A percentile compares a stretch with the other conserved stretches of the same genome.
Evolutionary conservation across 1,140 invertebrate genomes (phyloP).

Genomic region (Euwallacea similis): DNA sequence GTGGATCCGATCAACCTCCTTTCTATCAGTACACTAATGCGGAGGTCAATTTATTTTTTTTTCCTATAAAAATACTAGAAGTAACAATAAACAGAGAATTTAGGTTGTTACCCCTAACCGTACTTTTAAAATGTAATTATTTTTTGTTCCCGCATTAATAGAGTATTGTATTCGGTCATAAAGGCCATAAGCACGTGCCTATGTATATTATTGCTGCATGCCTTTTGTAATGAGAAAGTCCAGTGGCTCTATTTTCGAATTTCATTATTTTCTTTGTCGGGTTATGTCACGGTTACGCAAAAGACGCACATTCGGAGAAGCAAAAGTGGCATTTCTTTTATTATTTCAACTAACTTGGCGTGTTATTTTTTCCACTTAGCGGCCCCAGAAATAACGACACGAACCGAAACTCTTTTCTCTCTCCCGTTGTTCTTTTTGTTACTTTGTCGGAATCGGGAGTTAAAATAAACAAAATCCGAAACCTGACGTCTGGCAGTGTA

Average conservation of each 20-base stretch:
- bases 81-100: conserved; percentile 10
- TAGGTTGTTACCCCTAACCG: conserved; percentile 18
- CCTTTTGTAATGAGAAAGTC: conserved; percentile 14
- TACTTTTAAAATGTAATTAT: conserved; percentile 15
- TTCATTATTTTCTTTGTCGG: not conserved
- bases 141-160: conserved; percentile 4
- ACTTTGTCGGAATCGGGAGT: conserved; percentile 25
- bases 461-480: conserved; percentile 34
- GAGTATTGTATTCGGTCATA: conserved; percentile 12
- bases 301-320: conserved; percentile 2
- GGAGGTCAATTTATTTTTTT: not conserved
- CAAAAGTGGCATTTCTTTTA: conserved; percentile 3
- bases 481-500: conserved; percentile 17
- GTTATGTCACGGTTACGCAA: conserved; percentile 8
- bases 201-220: conserved; percentile 14
- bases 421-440: conserved; percentile 25
- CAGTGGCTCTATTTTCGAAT: conserved; percentile 8
- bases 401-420: conserved; percentile 7
- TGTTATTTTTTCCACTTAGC: conserved; percentile 32
- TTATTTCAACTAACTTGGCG: conserved; percentile 12
- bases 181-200: conserved; percentile 7
- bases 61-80: not conserved
- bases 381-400: conserved; percentile 26
- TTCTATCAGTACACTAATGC: too few species aligned
- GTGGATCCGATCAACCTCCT: too few species aligned